Conservation (phyloP, 2,888 invertebrate genomes). For the Xestia rhomboidea region DNA sequence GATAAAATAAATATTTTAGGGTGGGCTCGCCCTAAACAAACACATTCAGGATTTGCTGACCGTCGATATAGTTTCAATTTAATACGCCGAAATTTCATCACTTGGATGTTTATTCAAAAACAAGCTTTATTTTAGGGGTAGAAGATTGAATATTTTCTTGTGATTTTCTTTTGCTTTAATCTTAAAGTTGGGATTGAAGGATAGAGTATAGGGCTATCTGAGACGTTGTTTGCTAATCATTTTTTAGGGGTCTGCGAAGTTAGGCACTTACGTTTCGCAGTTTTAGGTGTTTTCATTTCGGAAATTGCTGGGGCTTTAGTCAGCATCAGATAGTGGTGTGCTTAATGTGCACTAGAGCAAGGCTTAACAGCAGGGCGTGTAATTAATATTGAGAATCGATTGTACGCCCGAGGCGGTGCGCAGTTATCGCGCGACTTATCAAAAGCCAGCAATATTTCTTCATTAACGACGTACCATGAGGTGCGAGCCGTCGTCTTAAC, state of each 20-base stretch:
- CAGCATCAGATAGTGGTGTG: conserved; percentile 65
- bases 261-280: conserved; percentile 67
- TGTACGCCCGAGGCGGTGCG: conserved; percentile 76
- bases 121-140: conserved; percentile 70
- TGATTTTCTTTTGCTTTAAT: conserved; percentile 65
- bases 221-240: conserved; percentile 80
- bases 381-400: conserved; percentile 82
- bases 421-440: conserved; percentile 85
- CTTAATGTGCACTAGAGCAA: conserved; percentile 63
- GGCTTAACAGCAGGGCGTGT: conserved; percentile 72
- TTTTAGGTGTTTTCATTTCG: conserved; percentile 66
- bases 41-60: conserved; percentile 90
- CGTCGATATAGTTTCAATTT: conserved; percentile 90
- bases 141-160: conserved; percentile 68
- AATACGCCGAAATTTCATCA: conserved; percentile 89
- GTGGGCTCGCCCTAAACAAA: conserved; percentile 90
- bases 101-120: conserved; percentile 73
- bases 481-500: conserved; percentile 77
- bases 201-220: conserved; percentile 75
- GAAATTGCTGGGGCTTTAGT: conserved; percentile 60
- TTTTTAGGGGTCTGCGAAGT: conserved; percentile 74
- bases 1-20: conserved; percentile 91
- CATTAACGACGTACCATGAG: conserved; percentile 85
- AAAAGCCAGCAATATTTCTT: conserved; percentile 88
- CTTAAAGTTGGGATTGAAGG: conserved; percentile 69